phyloP scores from a whole-genome alignment of 2,888 invertebrate species.

The Drosophila colorata region DNA sequence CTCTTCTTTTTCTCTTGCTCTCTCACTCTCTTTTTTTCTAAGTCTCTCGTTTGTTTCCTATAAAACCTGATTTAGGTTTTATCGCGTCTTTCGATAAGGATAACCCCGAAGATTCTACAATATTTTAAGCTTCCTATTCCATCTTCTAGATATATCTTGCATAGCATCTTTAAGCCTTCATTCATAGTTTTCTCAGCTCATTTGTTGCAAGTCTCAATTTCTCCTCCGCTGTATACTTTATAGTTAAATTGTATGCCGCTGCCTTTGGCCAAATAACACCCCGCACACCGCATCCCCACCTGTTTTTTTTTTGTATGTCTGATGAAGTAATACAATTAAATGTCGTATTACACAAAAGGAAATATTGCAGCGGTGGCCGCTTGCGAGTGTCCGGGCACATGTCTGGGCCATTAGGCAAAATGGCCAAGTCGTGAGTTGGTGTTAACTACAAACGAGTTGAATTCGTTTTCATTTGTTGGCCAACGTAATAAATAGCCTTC shows the following conservation, averaged over 20 bases:
- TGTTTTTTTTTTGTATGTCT: conserved; percentile 11
- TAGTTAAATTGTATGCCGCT: neutral
- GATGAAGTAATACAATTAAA: conserved; percentile 74
- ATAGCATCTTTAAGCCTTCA: neutral
- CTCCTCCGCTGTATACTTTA: neutral
- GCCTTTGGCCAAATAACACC: conserved; percentile 1
- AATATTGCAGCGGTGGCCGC: conserved; percentile 29
- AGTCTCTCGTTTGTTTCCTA: no score
- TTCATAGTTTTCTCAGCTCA: conserved; percentile 6
- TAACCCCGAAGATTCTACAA: no score
- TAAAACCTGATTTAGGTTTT: no score
- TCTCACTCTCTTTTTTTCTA: no score
- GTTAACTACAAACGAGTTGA: conserved; percentile 64
- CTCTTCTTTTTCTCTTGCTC: no score
- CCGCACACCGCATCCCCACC: conserved; percentile 21
- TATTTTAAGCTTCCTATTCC: no score
- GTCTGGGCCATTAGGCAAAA: conserved; percentile 66
- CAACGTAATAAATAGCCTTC: conserved; percentile 45
- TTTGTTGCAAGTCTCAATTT: conserved; percentile 1
- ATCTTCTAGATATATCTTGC: no score
- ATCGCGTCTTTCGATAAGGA: no score
- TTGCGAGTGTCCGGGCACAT: conserved; percentile 48
- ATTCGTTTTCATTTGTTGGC: conserved; percentile 63
- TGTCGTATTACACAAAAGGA: conserved; percentile 56
- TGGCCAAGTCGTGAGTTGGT: conserved; percentile 73